Evolutionary conservation across 2,797 vertebrate species (phyloP).

Genomic region (Neosilurus mollespiculum): DNA sequence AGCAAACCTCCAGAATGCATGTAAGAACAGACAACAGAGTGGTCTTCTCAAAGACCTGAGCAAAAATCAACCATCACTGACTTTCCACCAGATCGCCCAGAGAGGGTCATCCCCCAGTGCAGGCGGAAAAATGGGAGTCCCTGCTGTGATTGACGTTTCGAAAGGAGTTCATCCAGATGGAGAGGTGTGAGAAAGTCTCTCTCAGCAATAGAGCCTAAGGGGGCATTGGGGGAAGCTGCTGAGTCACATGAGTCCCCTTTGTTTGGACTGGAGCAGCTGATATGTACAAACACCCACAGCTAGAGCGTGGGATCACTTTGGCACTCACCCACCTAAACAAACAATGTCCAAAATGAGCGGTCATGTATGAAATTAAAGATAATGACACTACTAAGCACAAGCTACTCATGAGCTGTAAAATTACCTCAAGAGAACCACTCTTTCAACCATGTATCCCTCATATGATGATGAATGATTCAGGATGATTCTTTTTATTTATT

Average conservation of each 20-base stretch:
- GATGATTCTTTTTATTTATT: slow-evolving; percentile 18
- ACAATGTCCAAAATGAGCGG: slow-evolving; percentile 53
- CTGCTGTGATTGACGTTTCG: slow-evolving; percentile 66
- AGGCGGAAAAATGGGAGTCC: slow-evolving; percentile 57
- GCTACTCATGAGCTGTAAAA: slow-evolving; percentile 17
- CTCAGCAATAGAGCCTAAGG: slow-evolving; percentile 59
- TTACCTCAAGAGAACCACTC: slow-evolving; percentile 19
- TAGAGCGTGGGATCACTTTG: slow-evolving; percentile 53
- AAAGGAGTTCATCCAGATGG: slow-evolving; percentile 70
- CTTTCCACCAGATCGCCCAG: slow-evolving; percentile 50
- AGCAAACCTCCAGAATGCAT: slow-evolving; percentile 7
- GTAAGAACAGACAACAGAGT: slow-evolving; percentile 6
- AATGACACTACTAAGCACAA: slow-evolving; percentile 30
- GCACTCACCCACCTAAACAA: slow-evolving; percentile 57
- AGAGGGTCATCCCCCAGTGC: slow-evolving; percentile 55
- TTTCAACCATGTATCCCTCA: slow-evolving; percentile 6
- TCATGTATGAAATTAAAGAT: slow-evolving; percentile 49
- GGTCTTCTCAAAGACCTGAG: slow-evolving; percentile 25
- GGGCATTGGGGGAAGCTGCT: slow-evolving; percentile 55
- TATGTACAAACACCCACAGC: slow-evolving; percentile 58
- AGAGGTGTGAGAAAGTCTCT: slow-evolving; percentile 66
- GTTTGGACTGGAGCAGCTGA: slow-evolving; percentile 61
- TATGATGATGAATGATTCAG: not conserved
- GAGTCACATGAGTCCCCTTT: slow-evolving; percentile 61
- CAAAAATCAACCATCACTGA: slow-evolving; percentile 49